Evolutionary conservation across 2,113 vertebrate genomes (phyloP).

Genomic region (Paedocypris sp.): DNA sequence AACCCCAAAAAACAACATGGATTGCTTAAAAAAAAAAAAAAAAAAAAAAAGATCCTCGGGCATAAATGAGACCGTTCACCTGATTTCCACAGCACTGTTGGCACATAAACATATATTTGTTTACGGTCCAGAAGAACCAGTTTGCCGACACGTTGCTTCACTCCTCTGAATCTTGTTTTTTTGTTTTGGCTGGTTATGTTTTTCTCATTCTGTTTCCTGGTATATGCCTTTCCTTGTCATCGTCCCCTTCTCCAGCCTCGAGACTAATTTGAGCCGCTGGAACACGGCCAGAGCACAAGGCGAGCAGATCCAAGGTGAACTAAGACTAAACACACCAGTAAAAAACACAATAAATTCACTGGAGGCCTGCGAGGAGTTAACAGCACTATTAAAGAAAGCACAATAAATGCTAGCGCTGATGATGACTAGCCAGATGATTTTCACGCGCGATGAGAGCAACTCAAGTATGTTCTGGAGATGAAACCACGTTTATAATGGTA

Average conservation of each 20-base stretch:
- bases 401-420: neutral
- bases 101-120: neutral
- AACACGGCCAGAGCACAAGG: neutral
- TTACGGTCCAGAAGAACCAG: conserved; percentile 23
- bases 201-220: neutral
- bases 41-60: neutral
- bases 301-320: neutral
- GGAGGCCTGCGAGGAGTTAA: neutral
- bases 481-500: neutral
- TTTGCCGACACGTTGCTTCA: conserved; percentile 7
- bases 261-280: conserved; percentile 13
- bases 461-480: too few relatives aligned
- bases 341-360: neutral
- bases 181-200: neutral
- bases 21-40: too few relatives aligned
- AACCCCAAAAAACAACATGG: too few relatives aligned
- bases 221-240: neutral
- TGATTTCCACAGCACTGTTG: too few relatives aligned
- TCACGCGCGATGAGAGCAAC: too few relatives aligned
- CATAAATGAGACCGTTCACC: too few relatives aligned
- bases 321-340: neutral
- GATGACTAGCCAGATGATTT: neutral
- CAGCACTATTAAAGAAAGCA: neutral
- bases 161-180: neutral
- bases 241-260: neutral